Conservation (phyloP, 2,888 invertebrate genomes). For the Clivina fossor region DNA sequence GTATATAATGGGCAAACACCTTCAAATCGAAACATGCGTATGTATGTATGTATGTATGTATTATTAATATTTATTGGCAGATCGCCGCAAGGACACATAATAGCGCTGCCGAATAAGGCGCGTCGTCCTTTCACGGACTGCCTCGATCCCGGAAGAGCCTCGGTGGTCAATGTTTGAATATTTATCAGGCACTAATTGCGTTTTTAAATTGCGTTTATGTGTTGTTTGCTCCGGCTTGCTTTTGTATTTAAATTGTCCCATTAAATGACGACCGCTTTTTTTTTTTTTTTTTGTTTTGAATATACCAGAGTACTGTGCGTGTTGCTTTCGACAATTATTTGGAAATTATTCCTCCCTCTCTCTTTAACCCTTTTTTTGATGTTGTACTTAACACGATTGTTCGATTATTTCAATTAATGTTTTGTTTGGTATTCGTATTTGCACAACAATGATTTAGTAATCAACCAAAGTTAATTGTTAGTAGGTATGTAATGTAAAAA, state of each 20-base stretch:
- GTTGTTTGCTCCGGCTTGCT: constrained; percentile 18
- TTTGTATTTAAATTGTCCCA: constrained; percentile 30
- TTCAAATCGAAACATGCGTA: constrained; percentile 17
- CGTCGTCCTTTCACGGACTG: constrained; percentile 29
- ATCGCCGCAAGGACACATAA: constrained; percentile 24
- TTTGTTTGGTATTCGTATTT: no score
- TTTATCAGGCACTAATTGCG: constrained; percentile 33
- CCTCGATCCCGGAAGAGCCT: constrained; percentile 29
- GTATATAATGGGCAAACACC: constrained; percentile 20
- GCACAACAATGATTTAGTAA: no score
- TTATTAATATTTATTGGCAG: constrained; percentile 32
- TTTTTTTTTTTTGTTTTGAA: no score
- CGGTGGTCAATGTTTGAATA: constrained; percentile 32
- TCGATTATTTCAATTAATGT: no score
- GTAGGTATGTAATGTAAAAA: no score
- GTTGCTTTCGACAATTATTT: no score
- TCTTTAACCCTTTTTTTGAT: no score
- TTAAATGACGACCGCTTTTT: constrained; percentile 17
- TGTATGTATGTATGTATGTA: constrained; percentile 15
- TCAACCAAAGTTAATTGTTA: no score
- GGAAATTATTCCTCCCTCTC: no score
- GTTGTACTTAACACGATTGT: no score
- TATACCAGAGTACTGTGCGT: no score
- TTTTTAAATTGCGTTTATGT: constrained; percentile 34
- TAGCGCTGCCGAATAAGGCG: constrained; percentile 27